Conservation (phyloP, 2,797 vertebrate species). For the Rhynchonycteris naso region DNA sequence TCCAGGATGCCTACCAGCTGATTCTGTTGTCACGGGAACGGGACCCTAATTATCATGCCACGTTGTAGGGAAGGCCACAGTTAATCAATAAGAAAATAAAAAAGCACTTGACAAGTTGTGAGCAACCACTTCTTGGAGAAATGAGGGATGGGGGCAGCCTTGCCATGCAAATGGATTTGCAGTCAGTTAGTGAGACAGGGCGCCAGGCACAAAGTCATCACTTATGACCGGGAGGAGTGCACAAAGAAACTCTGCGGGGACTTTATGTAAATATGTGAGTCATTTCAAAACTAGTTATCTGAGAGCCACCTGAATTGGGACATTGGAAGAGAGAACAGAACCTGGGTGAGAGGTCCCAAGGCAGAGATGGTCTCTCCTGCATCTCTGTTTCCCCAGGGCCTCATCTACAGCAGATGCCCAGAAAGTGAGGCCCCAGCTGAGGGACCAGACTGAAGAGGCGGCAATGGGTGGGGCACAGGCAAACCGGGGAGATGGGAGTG, state of each 20-base stretch:
- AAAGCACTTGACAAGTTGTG: not conserved
- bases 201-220: not conserved
- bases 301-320: not conserved
- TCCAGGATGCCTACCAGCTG: too few species aligned
- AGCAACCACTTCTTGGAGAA: not conserved
- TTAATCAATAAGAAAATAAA: not conserved
- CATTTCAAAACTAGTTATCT: not conserved
- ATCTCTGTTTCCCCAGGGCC: too few species aligned
- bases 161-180: not conserved
- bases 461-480: not conserved
- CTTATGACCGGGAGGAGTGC: not conserved
- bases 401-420: not conserved
- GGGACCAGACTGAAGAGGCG: not conserved
- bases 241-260: not conserved
- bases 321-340: not conserved
- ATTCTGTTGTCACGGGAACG: not conserved
- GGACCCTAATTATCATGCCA: not conserved
- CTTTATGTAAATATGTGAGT: not conserved
- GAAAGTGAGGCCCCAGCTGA: fast-evolving
- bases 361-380: fast-evolving
- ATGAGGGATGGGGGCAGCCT: not conserved
- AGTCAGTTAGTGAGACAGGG: not conserved
- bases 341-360: fast-evolving
- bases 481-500: fast-evolving
- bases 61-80: not conserved